Conservation (phyloP, 2,888 invertebrate genomes). For the Acheta domesticus region DNA sequence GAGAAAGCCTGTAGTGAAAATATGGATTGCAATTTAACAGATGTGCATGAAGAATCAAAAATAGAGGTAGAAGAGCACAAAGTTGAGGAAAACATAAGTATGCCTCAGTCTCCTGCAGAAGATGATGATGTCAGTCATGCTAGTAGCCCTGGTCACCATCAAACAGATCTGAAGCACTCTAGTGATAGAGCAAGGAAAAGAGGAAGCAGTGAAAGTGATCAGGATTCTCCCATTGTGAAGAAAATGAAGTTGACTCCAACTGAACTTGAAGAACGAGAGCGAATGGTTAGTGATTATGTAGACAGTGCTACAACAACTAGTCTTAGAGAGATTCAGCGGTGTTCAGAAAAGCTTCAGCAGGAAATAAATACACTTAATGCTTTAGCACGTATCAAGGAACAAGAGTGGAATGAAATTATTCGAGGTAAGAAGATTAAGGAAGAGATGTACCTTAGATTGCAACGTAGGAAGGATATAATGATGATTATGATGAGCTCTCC, state of each 20-base stretch:
- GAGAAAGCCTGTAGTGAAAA: neutral
- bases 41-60: neutral
- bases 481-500: slow-evolving; percentile 36
- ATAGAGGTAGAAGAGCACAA: neutral
- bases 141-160: slow-evolving; percentile 6
- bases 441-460: slow-evolving; percentile 68
- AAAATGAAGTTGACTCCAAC: slow-evolving; percentile 29
- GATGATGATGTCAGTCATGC: slow-evolving; percentile 21
- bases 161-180: neutral
- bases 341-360: slow-evolving; percentile 58
- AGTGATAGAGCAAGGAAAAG: slow-evolving; percentile 22
- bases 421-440: slow-evolving; percentile 81
- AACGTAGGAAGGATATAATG: slow-evolving; percentile 63
- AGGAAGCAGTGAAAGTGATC: slow-evolving; percentile 35
- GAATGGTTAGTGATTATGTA: slow-evolving; percentile 54
- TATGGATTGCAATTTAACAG: neutral
- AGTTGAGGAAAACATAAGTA: slow-evolving; percentile 18
- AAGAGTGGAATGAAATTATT: slow-evolving; percentile 80
- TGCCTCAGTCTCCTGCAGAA: neutral
- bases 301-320: slow-evolving; percentile 60
- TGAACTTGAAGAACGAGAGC: slow-evolving; percentile 35
- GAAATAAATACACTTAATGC: slow-evolving; percentile 65
- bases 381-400: slow-evolving; percentile 74
- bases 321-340: slow-evolving; percentile 59
- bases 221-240: slow-evolving; percentile 32